Evolutionary conservation across 2,113 vertebrate species (phyloP), one percentile per base, ranked within the genome.

Genomic region (Symphodus melops): DNA sequence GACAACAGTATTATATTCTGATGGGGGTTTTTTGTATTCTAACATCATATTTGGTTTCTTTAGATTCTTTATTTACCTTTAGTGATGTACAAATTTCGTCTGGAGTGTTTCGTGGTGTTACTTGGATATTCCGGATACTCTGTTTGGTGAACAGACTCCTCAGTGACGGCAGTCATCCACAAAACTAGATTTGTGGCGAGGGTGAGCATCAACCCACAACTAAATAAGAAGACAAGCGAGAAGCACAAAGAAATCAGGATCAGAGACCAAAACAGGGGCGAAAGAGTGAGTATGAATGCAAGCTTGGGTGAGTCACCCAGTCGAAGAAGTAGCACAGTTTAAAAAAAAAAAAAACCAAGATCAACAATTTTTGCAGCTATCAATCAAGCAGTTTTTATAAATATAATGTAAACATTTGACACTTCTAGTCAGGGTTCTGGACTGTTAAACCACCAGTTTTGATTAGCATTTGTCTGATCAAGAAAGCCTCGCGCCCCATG

Each of bases 201-300:
- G 0, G 95, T 96, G 53, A 99, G 89, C 97, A 99, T 98, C 77
- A 99, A 86, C 2, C 97, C 97, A 57, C 96, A 98, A 55, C 98
- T 99, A 25, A 10, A 20, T 33, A 60, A 62, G 10, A 33, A 55
- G 49, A 65, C 0, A 7, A 58, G 10, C 58, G 3, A 8, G 10
- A 20, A 46, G 23, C 3, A 51, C 16, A 44, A 19, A 7, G 46
- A 48, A 48, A 48, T 41, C 8, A 48, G 5, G 7, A 19, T 48
- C 6, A 48, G 46, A 19, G 46, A 48, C 16, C 6, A 19, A 48
- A 41, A 41, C 39, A 41, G 39, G 8, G 9, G 11, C 8, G 11
- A 41, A 41, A 33, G 28, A 33, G 4, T 33, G 28, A 33, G 28
- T 33, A 33, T 33, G 28, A 5, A 33, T 33, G 28, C 28, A n/a